Evolutionary conservation across 2,888 invertebrate species (phyloP).

Genomic region (Bellardia pandia): DNA sequence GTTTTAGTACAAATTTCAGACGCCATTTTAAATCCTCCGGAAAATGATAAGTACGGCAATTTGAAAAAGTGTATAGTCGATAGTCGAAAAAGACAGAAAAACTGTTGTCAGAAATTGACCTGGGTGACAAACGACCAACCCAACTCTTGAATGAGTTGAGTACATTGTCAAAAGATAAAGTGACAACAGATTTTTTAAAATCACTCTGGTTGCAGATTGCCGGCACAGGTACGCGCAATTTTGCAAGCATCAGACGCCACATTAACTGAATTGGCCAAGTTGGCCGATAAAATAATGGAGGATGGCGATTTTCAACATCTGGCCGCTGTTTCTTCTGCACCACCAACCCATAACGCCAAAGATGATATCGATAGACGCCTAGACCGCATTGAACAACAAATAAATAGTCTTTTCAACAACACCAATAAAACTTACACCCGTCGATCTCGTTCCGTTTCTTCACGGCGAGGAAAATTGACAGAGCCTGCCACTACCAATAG

Average conservation of each 20-base stretch:
- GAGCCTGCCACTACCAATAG: neutral
- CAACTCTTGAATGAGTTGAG: constrained; percentile 61
- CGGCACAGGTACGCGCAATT: no score
- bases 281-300: no score
- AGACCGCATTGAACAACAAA: neutral
- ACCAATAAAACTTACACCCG: neutral
- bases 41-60: constrained; percentile 67
- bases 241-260: no score
- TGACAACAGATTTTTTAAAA: neutral
- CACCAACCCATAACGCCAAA: neutral
- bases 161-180: neutral
- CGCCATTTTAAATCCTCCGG: constrained; percentile 71
- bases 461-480: neutral
- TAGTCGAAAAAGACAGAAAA: constrained; percentile 66
- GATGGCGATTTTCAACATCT: no score
- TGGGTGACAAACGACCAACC: constrained; percentile 71
- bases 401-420: constrained; percentile 18
- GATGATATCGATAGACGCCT: constrained; percentile 1
- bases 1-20: constrained; percentile 70
- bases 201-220: no score
- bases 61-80: constrained; percentile 67
- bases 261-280: no score
- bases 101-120: constrained; percentile 63
- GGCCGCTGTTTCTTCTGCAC: neutral
- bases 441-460: constrained; percentile 22